A percentile compares a stretch with the other conserved stretches of the same genome.
Evolutionary conservation across 2,797 vertebrate genomes (phyloP).

Genomic region (Cryptoprocta ferox): DNA sequence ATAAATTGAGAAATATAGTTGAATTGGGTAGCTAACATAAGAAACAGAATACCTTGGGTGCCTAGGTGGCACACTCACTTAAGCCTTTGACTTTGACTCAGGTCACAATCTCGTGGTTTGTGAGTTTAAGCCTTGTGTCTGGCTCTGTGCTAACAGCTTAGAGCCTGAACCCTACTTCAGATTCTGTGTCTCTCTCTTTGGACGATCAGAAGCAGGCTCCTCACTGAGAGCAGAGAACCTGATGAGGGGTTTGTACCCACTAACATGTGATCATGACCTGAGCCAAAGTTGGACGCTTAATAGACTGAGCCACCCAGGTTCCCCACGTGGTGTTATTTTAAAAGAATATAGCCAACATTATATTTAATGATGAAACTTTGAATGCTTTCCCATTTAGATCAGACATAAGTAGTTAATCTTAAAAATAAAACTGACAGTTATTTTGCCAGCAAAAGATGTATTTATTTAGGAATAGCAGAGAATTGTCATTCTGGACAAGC

Average conservation of each 20-base stretch:
- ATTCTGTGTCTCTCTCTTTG: too few relatives aligned
- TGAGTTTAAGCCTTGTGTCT: too few relatives aligned
- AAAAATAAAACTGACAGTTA: not conserved
- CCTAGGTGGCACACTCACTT: too few relatives aligned
- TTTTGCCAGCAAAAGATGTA: not conserved
- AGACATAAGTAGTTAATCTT: not conserved
- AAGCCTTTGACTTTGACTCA: too few relatives aligned
- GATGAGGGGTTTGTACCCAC: too few relatives aligned
- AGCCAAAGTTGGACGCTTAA: not conserved
- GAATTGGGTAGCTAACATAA: not conserved
- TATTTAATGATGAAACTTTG: conserved; percentile 31
- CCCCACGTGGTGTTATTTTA: not conserved
- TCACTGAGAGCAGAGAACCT: too few relatives aligned
- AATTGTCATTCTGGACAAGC: not conserved
- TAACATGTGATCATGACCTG: too few relatives aligned
- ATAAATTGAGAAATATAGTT: conserved; percentile 16
- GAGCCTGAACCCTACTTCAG: too few relatives aligned
- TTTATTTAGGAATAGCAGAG: not conserved
- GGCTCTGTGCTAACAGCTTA: too few relatives aligned
- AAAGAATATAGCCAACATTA: not conserved
- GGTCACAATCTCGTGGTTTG: too few relatives aligned
- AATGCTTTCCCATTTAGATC: not conserved
- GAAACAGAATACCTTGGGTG: not conserved
- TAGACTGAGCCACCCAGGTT: not conserved
- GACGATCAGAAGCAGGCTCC: too few relatives aligned